Evolutionary conservation across 2,113 vertebrate genomes (phyloP).

Genomic region (Pogona vitticeps): DNA sequence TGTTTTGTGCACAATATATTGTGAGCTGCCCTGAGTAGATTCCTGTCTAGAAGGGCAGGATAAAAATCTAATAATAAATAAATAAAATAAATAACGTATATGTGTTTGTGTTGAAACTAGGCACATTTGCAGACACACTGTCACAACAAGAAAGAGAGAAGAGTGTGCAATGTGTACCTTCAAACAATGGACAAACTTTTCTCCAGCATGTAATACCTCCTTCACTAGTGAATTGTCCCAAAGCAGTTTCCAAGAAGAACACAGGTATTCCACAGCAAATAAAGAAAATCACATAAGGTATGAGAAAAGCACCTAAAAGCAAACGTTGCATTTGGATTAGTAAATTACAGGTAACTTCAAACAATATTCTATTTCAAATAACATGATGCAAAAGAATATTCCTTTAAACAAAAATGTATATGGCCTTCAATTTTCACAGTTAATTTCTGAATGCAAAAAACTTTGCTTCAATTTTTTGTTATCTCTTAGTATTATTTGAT

Average conservation of each 20-base stretch:
- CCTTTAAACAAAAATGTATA: not conserved
- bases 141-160: too few relatives aligned
- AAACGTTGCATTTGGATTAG: conserved; percentile 14
- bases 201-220: conserved; percentile 99
- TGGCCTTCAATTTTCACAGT: not conserved
- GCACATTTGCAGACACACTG: too few relatives aligned
- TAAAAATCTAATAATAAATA: too few relatives aligned
- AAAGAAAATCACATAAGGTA: conserved; percentile 98
- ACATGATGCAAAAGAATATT: not conserved
- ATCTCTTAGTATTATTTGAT: not conserved
- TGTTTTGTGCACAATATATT: too few relatives aligned
- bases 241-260: conserved; percentile 96
- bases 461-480: not conserved
- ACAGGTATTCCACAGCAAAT: conserved; percentile 98
- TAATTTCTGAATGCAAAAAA: not conserved
- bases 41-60: too few relatives aligned
- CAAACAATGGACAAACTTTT: conserved; percentile 96
- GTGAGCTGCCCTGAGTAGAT: too few relatives aligned
- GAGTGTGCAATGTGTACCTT: conserved; percentile 79
- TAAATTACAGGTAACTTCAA: not conserved
- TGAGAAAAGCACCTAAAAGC: conserved; percentile 92
- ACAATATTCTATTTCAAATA: too few relatives aligned
- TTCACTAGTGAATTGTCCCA: conserved; percentile 97
- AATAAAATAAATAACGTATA: too few relatives aligned
- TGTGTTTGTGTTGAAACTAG: too few relatives aligned